A percentile compares a stretch with the other conserved stretches of the same genome.
These are phyloP conservation scores for Eurois occulta DNA, from an alignment of 2,888 invertebrate species.

Conservation along the genomic window DNA sequence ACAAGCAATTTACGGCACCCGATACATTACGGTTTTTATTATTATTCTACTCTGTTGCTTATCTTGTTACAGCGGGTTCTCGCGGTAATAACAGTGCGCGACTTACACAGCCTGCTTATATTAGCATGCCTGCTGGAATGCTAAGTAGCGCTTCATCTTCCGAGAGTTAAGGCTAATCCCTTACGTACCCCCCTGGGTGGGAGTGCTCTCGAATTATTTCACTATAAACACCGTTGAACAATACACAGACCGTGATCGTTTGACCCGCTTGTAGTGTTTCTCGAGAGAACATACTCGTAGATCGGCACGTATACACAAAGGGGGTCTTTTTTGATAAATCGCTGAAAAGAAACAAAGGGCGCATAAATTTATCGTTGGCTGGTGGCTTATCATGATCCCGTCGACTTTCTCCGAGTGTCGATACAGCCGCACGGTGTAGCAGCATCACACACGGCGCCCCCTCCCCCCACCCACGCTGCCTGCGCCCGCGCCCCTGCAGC, in stretches of 20 bases:
- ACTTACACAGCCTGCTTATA: conserved; percentile 62
- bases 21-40: conserved; percentile 84
- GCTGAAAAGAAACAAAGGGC: conserved; percentile 89
- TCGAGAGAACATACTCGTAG: conserved; percentile 62
- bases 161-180: conserved; percentile 45
- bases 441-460: conserved; percentile 68
- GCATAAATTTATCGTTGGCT: conserved; percentile 86
- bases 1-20: conserved; percentile 85
- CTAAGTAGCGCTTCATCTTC: conserved; percentile 53
- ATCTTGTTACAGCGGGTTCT: conserved; percentile 78
- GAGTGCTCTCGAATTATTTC: conserved; percentile 41
- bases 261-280: conserved; percentile 76
- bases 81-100: conserved; percentile 75
- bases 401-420: conserved; percentile 87
- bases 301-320: conserved; percentile 71
- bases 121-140: conserved; percentile 60
- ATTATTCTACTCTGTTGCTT: conserved; percentile 79
- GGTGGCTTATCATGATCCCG: conserved; percentile 86
- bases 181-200: background rate
- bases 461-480: conserved; percentile 45
- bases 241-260: conserved; percentile 69
- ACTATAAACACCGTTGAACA: conserved; percentile 53
- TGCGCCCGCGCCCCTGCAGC: conserved; percentile 47
- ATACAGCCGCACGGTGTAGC: conserved; percentile 68
- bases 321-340: conserved; percentile 86